phyloP scores from a whole-genome alignment of 2,797 vertebrate genomes.

The Natrix natrix region DNA sequence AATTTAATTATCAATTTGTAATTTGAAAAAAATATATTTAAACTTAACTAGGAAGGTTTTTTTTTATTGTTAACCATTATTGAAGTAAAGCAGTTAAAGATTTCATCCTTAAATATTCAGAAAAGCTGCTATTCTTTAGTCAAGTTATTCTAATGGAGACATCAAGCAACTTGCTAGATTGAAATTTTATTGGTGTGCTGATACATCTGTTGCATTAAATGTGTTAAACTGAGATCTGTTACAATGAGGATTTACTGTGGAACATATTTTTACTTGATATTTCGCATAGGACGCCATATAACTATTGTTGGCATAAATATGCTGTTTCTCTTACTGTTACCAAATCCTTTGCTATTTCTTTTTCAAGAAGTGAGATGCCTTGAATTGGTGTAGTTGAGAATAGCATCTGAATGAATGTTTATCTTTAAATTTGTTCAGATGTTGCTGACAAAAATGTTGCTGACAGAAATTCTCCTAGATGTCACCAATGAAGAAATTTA shows the following conservation, averaged over 20 bases:
- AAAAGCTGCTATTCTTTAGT: not conserved
- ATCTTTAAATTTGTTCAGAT: conserved; percentile 75
- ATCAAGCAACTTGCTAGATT: not conserved
- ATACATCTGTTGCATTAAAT: not conserved
- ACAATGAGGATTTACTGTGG: not conserved
- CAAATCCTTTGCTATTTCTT: not conserved
- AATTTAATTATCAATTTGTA: not conserved
- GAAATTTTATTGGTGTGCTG: not conserved
- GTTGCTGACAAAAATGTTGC: conserved; percentile 93
- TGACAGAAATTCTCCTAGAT: conserved; percentile 96
- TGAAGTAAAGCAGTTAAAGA: not conserved
- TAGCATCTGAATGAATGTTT: conserved; percentile 18
- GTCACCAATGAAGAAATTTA: conserved; percentile 98
- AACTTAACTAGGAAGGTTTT: not conserved
- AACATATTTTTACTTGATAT: not conserved
- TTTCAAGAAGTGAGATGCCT: not conserved
- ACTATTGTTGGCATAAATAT: not conserved
- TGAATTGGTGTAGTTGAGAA: not conserved
- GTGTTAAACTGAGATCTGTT: not conserved
- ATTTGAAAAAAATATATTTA: not conserved
- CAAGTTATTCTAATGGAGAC: not conserved
- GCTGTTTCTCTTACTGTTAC: not conserved
- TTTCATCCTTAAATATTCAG: not conserved
- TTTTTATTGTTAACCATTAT: not conserved
- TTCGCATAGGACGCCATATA: not conserved